Base-by-base conservation (phyloP, 2,888 invertebrate genomes). In the Drosophila kanekoi region DNA sequence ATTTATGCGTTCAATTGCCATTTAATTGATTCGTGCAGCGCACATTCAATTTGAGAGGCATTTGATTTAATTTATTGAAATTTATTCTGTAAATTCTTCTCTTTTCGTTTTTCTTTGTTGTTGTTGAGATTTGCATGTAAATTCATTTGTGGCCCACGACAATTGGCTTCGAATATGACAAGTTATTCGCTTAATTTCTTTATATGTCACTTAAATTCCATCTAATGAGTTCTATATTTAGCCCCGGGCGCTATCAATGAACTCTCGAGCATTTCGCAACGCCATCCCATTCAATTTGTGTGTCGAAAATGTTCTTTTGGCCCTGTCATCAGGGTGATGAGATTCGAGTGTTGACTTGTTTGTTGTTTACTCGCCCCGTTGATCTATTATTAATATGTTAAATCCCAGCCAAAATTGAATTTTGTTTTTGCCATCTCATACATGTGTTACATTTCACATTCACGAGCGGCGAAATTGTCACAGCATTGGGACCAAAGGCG, bases 211-310 rank as follows among this genome's bases (percentile, higher is more conserved):
- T 82, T 74, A 63, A 81, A 47, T 40, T n/a, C 44, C 44, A 61
- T 45, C 60, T 77, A 82, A 82, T 81, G 77, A 74, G 62, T 79
- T 66, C 53, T 82, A 82, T 79, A 69, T 81, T 48, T 82, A 73
- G 47, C 33, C 11, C 2, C 23, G 11, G 4, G 16, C 18, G 43
- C 43, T 71, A 67, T 72, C 78, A 78, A 73, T 72, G 69, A 78
- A 56, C 68, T 59, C 37, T 48, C 10, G 8, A 20, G 33, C 18
- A 18, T 44, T 62, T 43, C 14, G 38, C 40, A 41, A 40, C 16
- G 38, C 10, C 56, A 52, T 49, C 32, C 14, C 13, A 43, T 57
- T 40, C 45, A 61, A 58, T 54, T 45, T 67, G 58, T 45, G 57
- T 57, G 47, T 52, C 32, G 52, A 32, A 38, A 43, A 18, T 23